These are phyloP conservation scores for Maconellicoccus hirsutus DNA, from an alignment of 1,140 invertebrate genomes.

Conservation along the genomic window DNA sequence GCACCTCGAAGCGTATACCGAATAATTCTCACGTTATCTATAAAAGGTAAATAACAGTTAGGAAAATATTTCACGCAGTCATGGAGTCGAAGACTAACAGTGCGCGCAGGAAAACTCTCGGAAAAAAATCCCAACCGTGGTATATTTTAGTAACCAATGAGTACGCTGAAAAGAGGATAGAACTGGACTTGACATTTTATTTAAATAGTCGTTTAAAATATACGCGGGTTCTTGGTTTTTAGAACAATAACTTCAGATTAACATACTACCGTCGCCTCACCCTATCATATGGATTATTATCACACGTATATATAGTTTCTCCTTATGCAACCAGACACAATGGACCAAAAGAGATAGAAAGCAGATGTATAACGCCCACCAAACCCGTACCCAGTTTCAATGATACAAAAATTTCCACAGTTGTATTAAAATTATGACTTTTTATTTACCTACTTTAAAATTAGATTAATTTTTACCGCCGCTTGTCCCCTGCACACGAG, in stretches of 20 bases:
- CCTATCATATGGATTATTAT: not conserved
- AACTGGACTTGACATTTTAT: slow-evolving; percentile 9
- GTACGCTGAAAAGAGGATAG: not conserved
- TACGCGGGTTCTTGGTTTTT: not conserved
- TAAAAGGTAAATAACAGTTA: not conserved
- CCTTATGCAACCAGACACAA: not conserved
- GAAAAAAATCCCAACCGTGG: not conserved
- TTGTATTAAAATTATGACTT: not conserved
- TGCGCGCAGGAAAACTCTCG: not conserved
- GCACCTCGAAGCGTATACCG: not conserved
- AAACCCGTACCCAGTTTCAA: not conserved
- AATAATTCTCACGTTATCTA: not conserved
- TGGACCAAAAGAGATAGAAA: not conserved
- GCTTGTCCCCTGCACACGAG: too few relatives aligned
- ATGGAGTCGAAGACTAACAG: too few relatives aligned
- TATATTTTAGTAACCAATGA: not conserved
- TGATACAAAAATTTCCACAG: not conserved
- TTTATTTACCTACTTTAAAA: too few relatives aligned
- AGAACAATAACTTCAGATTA: slow-evolving; percentile 5
- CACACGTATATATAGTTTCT: not conserved
- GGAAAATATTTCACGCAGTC: not conserved
- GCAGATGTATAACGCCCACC: not conserved
- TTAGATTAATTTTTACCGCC: too few relatives aligned
- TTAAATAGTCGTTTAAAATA: slow-evolving; percentile 5
- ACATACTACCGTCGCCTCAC: not conserved